Evolutionary conservation across 2,113 vertebrate species (phyloP).

Genomic region (Mesoclemmys tuberculata): DNA sequence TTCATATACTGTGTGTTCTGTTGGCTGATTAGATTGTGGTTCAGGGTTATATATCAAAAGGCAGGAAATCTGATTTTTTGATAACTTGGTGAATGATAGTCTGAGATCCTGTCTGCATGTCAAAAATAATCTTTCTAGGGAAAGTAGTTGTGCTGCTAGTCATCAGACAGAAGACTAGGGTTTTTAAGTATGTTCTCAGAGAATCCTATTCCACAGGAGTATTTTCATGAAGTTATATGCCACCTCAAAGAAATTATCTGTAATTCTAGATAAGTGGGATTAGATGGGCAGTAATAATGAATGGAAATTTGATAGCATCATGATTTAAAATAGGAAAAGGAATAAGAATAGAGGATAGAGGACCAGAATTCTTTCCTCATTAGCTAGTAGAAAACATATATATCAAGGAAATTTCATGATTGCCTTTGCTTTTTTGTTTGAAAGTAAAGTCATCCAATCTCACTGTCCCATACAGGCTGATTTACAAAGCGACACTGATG

Average conservation of each 20-base stretch:
- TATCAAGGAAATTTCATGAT: neutral
- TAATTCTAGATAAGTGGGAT: neutral
- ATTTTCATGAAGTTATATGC: neutral
- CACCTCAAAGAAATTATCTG: neutral
- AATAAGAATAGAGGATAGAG: neutral
- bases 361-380: neutral
- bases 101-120: neutral
- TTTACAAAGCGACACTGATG: neutral
- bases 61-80: neutral
- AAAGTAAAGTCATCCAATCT: neutral
- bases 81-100: neutral
- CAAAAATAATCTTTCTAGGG: neutral
- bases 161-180: neutral
- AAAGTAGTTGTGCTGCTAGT: neutral
- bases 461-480: accelerated
- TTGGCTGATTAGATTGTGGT: neutral
- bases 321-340: neutral
- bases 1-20: neutral
- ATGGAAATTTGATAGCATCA: neutral
- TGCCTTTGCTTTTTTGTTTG: neutral
- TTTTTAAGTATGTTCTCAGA: slow-evolving; percentile 9
- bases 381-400: neutral
- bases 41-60: neutral
- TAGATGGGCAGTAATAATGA: neutral
- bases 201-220: neutral